These are phyloP conservation scores for Heliconius melpomene DNA, from an alignment of 1,140 invertebrate genomes.

Conservation along the genomic window DNA sequence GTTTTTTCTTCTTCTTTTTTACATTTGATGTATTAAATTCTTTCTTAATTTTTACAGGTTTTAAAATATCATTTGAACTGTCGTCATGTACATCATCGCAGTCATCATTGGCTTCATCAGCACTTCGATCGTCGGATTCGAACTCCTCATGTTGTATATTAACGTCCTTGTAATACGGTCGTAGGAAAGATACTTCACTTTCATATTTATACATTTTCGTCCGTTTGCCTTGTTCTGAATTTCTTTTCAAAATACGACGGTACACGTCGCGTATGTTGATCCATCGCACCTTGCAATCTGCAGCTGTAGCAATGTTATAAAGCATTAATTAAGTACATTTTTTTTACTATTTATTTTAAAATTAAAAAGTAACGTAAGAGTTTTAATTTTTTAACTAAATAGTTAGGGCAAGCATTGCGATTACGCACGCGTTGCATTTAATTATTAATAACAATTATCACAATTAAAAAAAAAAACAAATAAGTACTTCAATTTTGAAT, in stretches of 20 bases:
- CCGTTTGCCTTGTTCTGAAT: slow-evolving; percentile 38
- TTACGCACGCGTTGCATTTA: no score
- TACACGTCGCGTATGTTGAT: slow-evolving; percentile 76
- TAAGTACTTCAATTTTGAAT: no score
- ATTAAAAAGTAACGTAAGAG: no score
- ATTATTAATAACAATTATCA: no score
- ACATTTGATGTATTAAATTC: slow-evolving; percentile 45
- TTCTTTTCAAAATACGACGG: slow-evolving; percentile 62
- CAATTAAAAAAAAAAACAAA: no score
- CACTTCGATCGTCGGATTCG: slow-evolving; percentile 51
- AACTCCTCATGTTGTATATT: slow-evolving; percentile 42
- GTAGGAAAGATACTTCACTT: slow-evolving; percentile 63
- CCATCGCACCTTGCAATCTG: slow-evolving; percentile 72
- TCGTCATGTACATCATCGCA: slow-evolving; percentile 46
- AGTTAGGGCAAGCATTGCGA: no score
- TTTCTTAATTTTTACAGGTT: slow-evolving; percentile 44
- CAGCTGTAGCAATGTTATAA: slow-evolving; percentile 53
- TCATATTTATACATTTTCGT: slow-evolving; percentile 67
- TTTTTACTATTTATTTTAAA: no score
- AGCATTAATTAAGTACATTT: neutral
- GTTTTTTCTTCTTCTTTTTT: slow-evolving; percentile 56
- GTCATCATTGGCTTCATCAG: slow-evolving; percentile 46
- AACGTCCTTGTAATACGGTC: slow-evolving; percentile 63
- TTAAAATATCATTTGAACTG: slow-evolving; percentile 50
- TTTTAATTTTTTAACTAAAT: no score